Evolutionary conservation across 2,888 invertebrate species (phyloP).

Genomic region (Neuroscelio doddi): DNA sequence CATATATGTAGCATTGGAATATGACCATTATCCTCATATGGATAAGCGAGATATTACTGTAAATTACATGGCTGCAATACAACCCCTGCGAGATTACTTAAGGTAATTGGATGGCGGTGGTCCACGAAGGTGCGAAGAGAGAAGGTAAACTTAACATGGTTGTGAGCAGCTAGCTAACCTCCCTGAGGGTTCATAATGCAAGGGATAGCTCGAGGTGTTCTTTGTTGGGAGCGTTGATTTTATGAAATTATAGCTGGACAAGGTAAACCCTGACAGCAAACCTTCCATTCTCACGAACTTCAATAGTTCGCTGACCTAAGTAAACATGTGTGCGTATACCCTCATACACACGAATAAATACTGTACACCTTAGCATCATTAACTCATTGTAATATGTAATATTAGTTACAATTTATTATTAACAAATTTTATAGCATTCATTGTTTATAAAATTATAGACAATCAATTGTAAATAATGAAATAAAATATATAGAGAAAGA

Average conservation of each 20-base stretch:
- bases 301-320: slow-evolving; percentile 42
- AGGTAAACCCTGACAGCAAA: slow-evolving; percentile 29
- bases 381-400: too few relatives aligned
- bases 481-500: too few relatives aligned
- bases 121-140: slow-evolving; percentile 8
- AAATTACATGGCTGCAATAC: slow-evolving; percentile 50
- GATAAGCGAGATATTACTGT: slow-evolving; percentile 43
- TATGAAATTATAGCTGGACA: slow-evolving; percentile 32
- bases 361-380: too few relatives aligned
- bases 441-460: too few relatives aligned
- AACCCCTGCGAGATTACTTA: slow-evolving; percentile 54
- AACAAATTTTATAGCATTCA: too few relatives aligned
- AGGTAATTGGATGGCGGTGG: slow-evolving; percentile 53
- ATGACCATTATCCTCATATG: slow-evolving; percentile 14
- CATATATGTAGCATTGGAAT: slow-evolving; percentile 18
- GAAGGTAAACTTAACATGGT: background rate
- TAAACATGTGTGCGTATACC: background rate
- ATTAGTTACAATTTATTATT: too few relatives aligned
- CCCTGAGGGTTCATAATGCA: background rate
- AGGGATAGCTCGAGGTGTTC: slow-evolving; percentile 4
- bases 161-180: background rate
- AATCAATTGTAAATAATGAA: too few relatives aligned
- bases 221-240: slow-evolving; percentile 28
- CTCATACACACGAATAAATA: background rate
- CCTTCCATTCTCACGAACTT: slow-evolving; percentile 33